These are phyloP conservation scores for Xyrauchen texanus DNA, from an alignment of 2,113 vertebrate species.

Conservation along the genomic window DNA sequence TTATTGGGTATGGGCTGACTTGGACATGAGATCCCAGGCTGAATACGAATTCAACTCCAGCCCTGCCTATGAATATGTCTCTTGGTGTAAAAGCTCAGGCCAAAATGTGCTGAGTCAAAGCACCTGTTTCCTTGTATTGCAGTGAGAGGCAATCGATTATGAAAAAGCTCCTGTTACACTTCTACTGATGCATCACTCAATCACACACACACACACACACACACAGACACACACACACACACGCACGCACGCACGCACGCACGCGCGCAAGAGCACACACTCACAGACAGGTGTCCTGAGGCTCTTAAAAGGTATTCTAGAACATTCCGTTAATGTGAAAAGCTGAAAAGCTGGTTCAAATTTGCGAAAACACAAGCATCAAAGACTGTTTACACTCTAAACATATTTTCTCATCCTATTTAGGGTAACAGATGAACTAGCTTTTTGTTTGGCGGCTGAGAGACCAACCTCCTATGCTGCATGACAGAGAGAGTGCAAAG, in stretches of 20 bases:
- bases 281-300: conserved; percentile 23
- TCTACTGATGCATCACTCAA: conserved; percentile 8
- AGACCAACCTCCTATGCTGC: not conserved
- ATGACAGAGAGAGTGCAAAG: not conserved
- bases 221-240: too few species aligned
- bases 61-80: not conserved
- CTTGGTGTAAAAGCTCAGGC: conserved; percentile 12
- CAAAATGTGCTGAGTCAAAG: conserved; percentile 37
- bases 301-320: conserved; percentile 10
- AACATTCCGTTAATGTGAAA: conserved; percentile 38
- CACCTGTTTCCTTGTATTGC: conserved; percentile 21
- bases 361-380: conserved; percentile 7
- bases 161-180: conserved; percentile 41
- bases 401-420: conserved; percentile 24
- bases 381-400: conserved; percentile 32
- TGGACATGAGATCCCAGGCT: too few species aligned
- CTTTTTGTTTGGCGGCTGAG: conserved; percentile 26
- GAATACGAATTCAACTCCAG: too few species aligned
- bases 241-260: not conserved
- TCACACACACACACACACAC: too few species aligned
- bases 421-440: conserved; percentile 30
- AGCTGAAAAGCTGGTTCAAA: conserved; percentile 26
- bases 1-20: too few species aligned
- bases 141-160: too few species aligned
- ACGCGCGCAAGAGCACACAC: not conserved